Percentiles rank a stretch among this genome's conserved stretches.
Conservation (phyloP, 2,888 invertebrate species). For the Leptodirus hochenwartii region DNA sequence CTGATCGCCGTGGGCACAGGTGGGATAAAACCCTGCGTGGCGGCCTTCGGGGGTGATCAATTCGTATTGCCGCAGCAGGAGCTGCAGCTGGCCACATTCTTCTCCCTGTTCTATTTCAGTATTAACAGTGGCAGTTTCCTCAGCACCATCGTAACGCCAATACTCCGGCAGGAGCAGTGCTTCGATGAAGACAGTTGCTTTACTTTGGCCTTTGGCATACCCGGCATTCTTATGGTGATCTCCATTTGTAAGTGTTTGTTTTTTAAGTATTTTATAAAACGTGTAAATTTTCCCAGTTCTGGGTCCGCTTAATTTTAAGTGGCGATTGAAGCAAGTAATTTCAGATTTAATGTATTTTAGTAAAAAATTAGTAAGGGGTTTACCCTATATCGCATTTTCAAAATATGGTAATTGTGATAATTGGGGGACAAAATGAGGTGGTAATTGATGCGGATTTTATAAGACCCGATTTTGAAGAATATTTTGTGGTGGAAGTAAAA, state of each 20-base stretch:
- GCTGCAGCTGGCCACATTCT: slow-evolving; percentile 62
- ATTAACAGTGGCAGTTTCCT: slow-evolving; percentile 84
- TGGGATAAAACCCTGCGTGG: slow-evolving; percentile 90
- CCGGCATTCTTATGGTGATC: slow-evolving; percentile 67
- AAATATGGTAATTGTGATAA: too few relatives aligned
- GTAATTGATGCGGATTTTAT: too few relatives aligned
- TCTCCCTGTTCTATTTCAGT: slow-evolving; percentile 86
- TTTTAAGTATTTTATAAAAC: too few relatives aligned
- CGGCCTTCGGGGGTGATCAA: slow-evolving; percentile 92
- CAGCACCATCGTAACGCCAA: slow-evolving; percentile 75
- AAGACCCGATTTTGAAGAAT: too few relatives aligned
- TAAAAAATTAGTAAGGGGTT: too few relatives aligned
- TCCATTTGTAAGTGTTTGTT: slow-evolving; percentile 45
- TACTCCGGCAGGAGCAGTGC: slow-evolving; percentile 63
- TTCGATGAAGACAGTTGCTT: slow-evolving; percentile 62
- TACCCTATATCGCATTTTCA: too few relatives aligned
- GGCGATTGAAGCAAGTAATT: too few relatives aligned
- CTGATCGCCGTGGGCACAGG: slow-evolving; percentile 82
- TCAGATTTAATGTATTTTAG: too few relatives aligned
- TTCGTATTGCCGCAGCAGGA: slow-evolving; percentile 68
- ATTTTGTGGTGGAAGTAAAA: too few relatives aligned
- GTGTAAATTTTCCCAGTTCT: too few relatives aligned
- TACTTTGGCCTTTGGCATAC: slow-evolving; percentile 77
- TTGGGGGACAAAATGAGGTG: too few relatives aligned
- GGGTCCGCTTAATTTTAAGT: too few relatives aligned